Conservation (phyloP, 2,113 vertebrate genomes). For the Larimichthys polyactis region DNA sequence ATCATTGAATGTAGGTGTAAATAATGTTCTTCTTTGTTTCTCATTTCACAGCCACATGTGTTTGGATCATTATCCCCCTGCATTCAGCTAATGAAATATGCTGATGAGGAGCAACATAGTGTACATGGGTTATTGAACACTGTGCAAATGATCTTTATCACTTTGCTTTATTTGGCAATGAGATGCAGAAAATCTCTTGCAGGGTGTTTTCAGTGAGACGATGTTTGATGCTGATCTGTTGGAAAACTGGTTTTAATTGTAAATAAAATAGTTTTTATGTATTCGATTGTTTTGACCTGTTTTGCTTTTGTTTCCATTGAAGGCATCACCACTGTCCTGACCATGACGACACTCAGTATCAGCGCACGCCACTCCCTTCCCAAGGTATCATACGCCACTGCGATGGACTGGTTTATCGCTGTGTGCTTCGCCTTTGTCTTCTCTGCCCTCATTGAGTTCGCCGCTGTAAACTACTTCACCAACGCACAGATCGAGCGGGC, state of each 20-base stretch:
- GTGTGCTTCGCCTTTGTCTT: constrained; percentile 99
- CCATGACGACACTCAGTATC: constrained; percentile 98
- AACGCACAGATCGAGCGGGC: constrained; percentile 91
- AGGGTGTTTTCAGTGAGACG: neutral
- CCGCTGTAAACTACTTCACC: constrained; percentile 99
- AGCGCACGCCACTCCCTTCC: constrained; percentile 98
- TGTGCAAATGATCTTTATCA: constrained; percentile 16
- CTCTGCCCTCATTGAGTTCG: constrained; percentile 98
- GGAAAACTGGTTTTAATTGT: neutral
- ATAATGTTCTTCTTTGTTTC: neutral
- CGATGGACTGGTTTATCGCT: constrained; percentile 99
- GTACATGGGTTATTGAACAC: constrained; percentile 56
- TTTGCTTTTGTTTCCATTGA: constrained; percentile 14
- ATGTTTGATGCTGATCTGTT: neutral
- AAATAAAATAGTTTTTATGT: neutral
- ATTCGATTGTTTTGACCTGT: neutral
- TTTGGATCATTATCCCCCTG: constrained; percentile 44
- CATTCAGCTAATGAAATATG: constrained; percentile 57
- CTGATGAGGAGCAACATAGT: constrained; percentile 49
- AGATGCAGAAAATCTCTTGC: neutral
- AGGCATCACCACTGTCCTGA: constrained; percentile 99
- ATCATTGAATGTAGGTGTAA: neutral
- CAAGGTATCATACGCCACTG: constrained; percentile 98
- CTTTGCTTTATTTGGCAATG: constrained; percentile 18
- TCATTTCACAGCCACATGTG: neutral